These are phyloP conservation scores for Priocnemis perturbator DNA, from an alignment of 2,888 invertebrate genomes.

Conservation along the genomic window DNA sequence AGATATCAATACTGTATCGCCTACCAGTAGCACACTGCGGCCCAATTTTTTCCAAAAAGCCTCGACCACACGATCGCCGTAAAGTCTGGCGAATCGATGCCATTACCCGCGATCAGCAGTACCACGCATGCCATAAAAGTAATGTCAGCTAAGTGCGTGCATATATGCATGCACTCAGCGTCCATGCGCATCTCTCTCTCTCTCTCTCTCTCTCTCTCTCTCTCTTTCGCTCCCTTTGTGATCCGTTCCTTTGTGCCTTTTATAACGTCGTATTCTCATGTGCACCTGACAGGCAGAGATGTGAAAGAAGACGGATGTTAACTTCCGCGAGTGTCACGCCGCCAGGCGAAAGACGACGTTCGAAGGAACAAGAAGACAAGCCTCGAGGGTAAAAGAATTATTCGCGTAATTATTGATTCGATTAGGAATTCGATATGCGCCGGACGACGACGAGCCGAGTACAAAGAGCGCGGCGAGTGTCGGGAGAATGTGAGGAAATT, in stretches of 20 bases:
- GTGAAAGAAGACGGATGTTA: too few species aligned
- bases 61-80: too few species aligned
- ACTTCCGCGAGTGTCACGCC: neutral
- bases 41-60: too few species aligned
- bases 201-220: neutral
- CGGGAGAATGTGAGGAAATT: constrained; percentile 66
- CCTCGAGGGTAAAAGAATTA: constrained; percentile 18
- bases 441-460: constrained; percentile 20
- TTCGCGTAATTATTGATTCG: constrained; percentile 60
- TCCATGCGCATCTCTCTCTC: neutral
- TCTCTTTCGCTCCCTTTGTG: too few species aligned
- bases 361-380: constrained; percentile 19
- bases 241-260: too few species aligned
- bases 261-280: too few species aligned
- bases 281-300: too few species aligned
- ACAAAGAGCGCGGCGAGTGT: constrained; percentile 28
- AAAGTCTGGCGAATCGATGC: too few species aligned
- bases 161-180: constrained; percentile 12
- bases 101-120: too few species aligned
- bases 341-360: neutral
- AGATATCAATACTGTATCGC: too few species aligned
- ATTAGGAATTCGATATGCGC: constrained; percentile 53
- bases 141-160: neutral
- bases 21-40: too few species aligned
- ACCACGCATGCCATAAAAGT: too few species aligned